A percentile compares a stretch with the other conserved stretches of the same genome.
These are phyloP conservation scores for Melanophora roralis DNA, from an alignment of 2,888 invertebrate genomes.

Conservation along the genomic window DNA sequence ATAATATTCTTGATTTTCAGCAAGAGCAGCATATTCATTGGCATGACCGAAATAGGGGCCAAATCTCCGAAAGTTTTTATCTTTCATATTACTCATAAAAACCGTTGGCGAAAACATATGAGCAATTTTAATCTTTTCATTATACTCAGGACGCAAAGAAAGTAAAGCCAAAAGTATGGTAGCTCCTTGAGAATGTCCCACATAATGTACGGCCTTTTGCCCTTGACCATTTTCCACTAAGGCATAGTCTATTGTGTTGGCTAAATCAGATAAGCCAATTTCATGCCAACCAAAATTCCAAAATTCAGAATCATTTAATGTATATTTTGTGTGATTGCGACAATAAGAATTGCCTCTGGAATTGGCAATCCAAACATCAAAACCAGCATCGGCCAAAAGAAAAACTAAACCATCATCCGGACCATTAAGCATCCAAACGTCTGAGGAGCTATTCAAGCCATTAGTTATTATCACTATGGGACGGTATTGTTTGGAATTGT, in stretches of 20 bases:
- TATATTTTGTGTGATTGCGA: slow-evolving; percentile 62
- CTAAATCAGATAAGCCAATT: too few relatives aligned
- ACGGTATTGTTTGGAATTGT: slow-evolving; percentile 69
- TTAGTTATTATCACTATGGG: slow-evolving; percentile 79
- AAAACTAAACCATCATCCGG: slow-evolving; percentile 68
- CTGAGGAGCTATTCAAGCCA: slow-evolving; percentile 69
- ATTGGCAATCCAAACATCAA: slow-evolving; percentile 75
- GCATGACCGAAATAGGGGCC: slow-evolving; percentile 71
- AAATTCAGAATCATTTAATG: slow-evolving; percentile 39
- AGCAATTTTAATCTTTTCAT: slow-evolving; percentile 70
- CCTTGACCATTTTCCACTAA: too few relatives aligned
- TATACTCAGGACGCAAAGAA: slow-evolving; percentile 70
- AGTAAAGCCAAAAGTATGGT: slow-evolving; percentile 69
- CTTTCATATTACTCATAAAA: slow-evolving; percentile 79
- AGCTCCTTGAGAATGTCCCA: slow-evolving; percentile 74
- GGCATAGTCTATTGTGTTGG: too few relatives aligned
- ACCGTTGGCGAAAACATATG: slow-evolving; percentile 72
- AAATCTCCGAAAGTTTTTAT: slow-evolving; percentile 74
- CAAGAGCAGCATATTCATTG: slow-evolving; percentile 64
- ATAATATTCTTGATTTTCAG: slow-evolving; percentile 77
- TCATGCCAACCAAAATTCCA: too few relatives aligned
- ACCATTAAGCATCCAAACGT: slow-evolving; percentile 70
- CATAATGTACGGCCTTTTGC: slow-evolving; percentile 69
- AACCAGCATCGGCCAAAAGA: slow-evolving; percentile 72
- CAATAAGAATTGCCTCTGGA: slow-evolving; percentile 69